Percentiles rank a stretch among this genome's conserved stretches.
Evolutionary conservation across 2,113 vertebrate species (phyloP).

Genomic region (Apodemus sylvaticus): DNA sequence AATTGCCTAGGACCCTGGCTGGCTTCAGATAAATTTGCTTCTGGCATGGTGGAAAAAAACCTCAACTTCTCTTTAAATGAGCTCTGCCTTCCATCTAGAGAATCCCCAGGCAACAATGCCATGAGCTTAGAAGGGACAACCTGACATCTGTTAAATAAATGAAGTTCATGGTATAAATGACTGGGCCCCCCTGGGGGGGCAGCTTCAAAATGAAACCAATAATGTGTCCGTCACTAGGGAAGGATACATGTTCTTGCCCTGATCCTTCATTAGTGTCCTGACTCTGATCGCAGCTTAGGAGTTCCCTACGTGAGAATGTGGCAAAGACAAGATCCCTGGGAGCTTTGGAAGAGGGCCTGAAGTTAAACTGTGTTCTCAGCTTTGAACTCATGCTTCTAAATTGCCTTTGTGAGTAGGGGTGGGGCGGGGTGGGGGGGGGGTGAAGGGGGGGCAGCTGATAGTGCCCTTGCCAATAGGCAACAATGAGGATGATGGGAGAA

Average conservation of each 20-base stretch:
- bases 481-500: neutral
- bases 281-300: neutral
- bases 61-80: conserved; percentile 30
- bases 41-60: neutral
- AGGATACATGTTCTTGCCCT: neutral
- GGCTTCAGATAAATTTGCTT: conserved; percentile 39
- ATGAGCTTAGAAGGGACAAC: neutral
- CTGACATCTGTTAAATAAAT: conserved; percentile 10
- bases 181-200: neutral
- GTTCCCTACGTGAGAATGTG: neutral
- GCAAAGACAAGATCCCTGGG: neutral
- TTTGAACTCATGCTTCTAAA: neutral
- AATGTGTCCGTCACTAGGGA: conserved; percentile 26
- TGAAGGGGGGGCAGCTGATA: neutral
- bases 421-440: too few species aligned
- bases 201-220: conserved; percentile 12
- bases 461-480: neutral
- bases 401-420: neutral
- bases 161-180: neutral
- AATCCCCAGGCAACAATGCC: neutral
- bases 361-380: neutral
- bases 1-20: neutral
- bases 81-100: neutral
- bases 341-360: neutral
- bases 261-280: neutral